Percentiles rank a stretch among this genome's conserved stretches.
Evolutionary conservation across 2,113 vertebrate species (phyloP).

Genomic region (Empidonax traillii): DNA sequence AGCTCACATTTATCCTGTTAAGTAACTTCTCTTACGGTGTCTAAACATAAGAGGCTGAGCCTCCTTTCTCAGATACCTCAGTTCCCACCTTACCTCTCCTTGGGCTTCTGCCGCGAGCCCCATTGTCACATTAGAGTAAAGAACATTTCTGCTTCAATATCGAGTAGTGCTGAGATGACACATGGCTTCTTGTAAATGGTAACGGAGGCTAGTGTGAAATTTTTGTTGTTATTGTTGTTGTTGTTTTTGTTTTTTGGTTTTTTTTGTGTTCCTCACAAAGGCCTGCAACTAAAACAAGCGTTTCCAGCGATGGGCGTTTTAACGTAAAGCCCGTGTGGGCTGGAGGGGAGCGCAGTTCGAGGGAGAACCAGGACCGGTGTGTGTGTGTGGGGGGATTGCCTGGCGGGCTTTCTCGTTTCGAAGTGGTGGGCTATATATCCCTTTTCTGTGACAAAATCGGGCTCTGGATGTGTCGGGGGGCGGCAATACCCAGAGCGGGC

Average conservation of each 20-base stretch:
- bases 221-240: neutral
- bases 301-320: neutral
- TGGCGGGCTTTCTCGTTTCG: neutral
- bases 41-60: neutral
- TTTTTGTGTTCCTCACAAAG: neutral
- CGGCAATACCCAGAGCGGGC: neutral
- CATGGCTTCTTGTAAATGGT: conserved; percentile 7
- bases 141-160: conserved; percentile 2
- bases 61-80: conserved; percentile 5
- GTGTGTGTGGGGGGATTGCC: no score
- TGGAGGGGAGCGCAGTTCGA: neutral
- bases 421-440: neutral
- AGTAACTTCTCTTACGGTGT: neutral
- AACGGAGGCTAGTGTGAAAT: neutral
- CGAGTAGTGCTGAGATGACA: neutral
- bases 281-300: neutral
- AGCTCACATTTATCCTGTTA: conserved; percentile 3
- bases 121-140: conserved; percentile 31
- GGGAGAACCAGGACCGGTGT: neutral
- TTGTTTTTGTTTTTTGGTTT: no score
- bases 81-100: conserved; percentile 2
- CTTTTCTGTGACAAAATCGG: neutral
- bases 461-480: neutral
- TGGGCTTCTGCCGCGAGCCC: neutral
- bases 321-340: neutral